Percentiles rank a stretch among this genome's conserved stretches.
phyloP scores from a whole-genome alignment of 2,888 invertebrate species.

The Holacanthella duospinosa region DNA sequence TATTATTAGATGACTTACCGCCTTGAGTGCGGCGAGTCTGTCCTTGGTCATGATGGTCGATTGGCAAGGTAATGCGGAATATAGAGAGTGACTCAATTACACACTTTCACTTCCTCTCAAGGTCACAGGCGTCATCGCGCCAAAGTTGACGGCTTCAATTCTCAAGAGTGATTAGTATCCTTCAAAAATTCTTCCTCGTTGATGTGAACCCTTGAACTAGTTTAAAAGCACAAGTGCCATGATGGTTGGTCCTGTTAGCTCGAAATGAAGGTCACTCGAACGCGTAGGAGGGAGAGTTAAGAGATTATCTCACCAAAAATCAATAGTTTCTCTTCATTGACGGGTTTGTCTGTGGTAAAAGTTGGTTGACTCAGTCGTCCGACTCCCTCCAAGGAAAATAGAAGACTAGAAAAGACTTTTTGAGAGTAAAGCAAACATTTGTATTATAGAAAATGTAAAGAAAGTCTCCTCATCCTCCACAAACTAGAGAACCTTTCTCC shows the following conservation, averaged over 20 bases:
- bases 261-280: no score
- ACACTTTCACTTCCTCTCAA: neutral
- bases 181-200: neutral
- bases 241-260: no score
- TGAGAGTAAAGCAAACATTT: neutral
- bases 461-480: neutral
- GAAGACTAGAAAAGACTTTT: neutral
- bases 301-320: slow-evolving; percentile 15
- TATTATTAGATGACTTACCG: slow-evolving; percentile 53
- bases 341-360: slow-evolving; percentile 8
- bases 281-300: neutral
- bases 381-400: neutral
- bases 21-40: slow-evolving; percentile 91
- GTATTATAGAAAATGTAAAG: neutral
- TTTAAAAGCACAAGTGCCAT: no score
- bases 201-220: no score
- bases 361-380: neutral
- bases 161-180: neutral
- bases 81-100: slow-evolving; percentile 8
- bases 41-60: slow-evolving; percentile 82
- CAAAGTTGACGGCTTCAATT: neutral
- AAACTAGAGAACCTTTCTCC: neutral
- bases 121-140: neutral
- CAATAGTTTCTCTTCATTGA: slow-evolving; percentile 17
- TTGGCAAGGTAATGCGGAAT: no score